Percentiles rank a stretch among this genome's conserved stretches.
These are phyloP conservation scores for Euglossa dilemma DNA, from an alignment of 1,140 invertebrate genomes.

Conservation along the genomic window DNA sequence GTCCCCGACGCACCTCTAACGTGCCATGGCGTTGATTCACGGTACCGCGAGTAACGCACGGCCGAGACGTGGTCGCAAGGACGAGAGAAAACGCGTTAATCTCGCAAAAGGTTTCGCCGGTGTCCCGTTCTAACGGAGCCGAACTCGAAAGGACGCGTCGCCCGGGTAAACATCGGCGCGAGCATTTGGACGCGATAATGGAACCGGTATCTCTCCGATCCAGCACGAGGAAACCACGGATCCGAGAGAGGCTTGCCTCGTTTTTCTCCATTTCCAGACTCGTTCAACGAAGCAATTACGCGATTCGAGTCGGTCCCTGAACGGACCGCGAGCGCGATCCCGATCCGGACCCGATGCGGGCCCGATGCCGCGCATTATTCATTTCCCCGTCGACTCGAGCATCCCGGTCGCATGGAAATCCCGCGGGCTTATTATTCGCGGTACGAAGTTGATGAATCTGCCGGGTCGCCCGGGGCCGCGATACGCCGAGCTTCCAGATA, in stretches of 20 bases:
- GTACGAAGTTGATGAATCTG: neutral
- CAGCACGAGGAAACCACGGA: neutral
- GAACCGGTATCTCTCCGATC: conserved; percentile 17
- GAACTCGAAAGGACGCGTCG: conserved; percentile 3
- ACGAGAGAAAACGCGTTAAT: conserved; percentile 22
- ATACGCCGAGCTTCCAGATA: neutral
- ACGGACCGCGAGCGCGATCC: neutral
- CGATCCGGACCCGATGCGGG: neutral
- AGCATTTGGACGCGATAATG: neutral
- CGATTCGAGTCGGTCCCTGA: neutral
- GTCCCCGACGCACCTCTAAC: too few species aligned
- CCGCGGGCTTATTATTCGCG: neutral
- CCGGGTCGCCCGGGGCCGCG: too few species aligned
- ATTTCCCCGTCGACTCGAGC: neutral
- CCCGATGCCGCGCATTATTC: conserved; percentile 22
- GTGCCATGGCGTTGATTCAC: too few species aligned
- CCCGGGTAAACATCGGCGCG: neutral
- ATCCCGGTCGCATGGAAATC: neutral
- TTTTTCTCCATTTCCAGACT: neutral
- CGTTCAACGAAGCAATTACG: conserved; percentile 29
- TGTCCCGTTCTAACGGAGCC: conserved; percentile 43
- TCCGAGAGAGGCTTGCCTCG: neutral
- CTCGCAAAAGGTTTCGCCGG: neutral
- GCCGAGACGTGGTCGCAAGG: too few species aligned
- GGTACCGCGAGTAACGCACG: too few species aligned